phyloP scores from a whole-genome alignment of 2,888 invertebrate species.

The Bugulina stolonifera region DNA sequence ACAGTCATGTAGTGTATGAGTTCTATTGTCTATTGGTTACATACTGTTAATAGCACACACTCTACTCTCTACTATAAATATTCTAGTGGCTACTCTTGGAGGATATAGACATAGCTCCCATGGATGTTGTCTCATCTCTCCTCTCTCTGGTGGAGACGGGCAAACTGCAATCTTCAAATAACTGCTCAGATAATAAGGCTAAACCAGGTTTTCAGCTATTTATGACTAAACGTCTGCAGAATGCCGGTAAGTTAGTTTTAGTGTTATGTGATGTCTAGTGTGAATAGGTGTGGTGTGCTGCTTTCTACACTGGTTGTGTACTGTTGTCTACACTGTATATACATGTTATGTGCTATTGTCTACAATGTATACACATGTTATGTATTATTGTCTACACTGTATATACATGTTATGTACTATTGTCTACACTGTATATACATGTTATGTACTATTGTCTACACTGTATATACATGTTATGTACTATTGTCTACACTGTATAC shows the following conservation, averaged over 20 bases:
- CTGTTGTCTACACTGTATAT: background rate
- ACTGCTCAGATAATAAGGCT: slow-evolving; percentile 72
- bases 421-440: too few relatives aligned
- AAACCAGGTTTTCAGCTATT: slow-evolving; percentile 85
- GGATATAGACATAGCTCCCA: slow-evolving; percentile 87
- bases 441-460: too few relatives aligned
- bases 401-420: too few relatives aligned
- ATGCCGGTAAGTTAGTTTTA: too few relatives aligned
- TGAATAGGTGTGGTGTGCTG: too few relatives aligned
- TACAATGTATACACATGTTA: background rate
- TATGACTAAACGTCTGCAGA: slow-evolving; percentile 62
- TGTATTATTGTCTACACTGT: too few relatives aligned
- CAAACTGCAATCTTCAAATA: slow-evolving; percentile 78
- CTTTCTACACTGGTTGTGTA: background rate
- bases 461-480: too few relatives aligned
- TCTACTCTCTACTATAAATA: background rate
- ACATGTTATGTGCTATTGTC: background rate
- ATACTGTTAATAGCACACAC: too few relatives aligned
- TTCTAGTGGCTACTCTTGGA: slow-evolving; percentile 81
- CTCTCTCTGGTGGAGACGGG: slow-evolving; percentile 78
- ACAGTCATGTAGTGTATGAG: too few relatives aligned
- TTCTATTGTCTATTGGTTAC: too few relatives aligned
- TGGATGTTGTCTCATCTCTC: slow-evolving; percentile 83
- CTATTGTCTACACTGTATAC: too few relatives aligned
- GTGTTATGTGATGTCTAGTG: too few relatives aligned